Conservation (phyloP, 1,140 invertebrate genomes). For the Lepidotrigona ventralis region DNA sequence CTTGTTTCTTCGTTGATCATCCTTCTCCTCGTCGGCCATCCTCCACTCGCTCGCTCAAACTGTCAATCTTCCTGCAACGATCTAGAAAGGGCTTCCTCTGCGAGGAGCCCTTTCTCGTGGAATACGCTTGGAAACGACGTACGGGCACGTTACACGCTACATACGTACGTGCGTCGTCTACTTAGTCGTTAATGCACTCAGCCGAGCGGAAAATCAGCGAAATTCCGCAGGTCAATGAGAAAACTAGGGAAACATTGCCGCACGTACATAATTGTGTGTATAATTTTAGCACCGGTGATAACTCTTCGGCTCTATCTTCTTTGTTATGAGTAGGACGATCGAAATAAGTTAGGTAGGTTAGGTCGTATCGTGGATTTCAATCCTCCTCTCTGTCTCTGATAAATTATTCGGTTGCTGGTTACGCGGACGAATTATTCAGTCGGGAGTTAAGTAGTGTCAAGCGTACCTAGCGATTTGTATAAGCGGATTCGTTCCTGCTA, state of each 20-base stretch:
- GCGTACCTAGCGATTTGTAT: no score
- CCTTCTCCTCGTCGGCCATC: not conserved
- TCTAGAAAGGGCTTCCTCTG: slow-evolving; percentile 35
- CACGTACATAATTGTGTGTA: not conserved
- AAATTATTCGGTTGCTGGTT: not conserved
- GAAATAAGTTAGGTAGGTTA: not conserved
- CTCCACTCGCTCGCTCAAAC: not conserved
- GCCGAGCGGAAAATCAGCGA: not conserved
- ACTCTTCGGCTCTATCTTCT: not conserved
- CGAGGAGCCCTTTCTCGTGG: not conserved
- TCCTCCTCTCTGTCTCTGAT: not conserved
- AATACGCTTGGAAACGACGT: slow-evolving; percentile 22
- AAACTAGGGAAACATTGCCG: no score
- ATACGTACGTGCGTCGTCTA: not conserved
- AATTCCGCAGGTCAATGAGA: not conserved
- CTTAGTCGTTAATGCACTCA: slow-evolving; percentile 1
- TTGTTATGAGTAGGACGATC: not conserved
- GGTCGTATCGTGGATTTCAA: not conserved
- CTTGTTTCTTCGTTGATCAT: slow-evolving; percentile 18
- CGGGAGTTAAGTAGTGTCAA: not conserved
- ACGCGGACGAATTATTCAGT: not conserved
- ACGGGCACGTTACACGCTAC: slow-evolving; percentile 1
- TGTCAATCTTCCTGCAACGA: slow-evolving; percentile 36
- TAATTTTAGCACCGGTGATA: not conserved
- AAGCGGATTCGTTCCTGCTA: no score